Conservation (phyloP, 2,888 invertebrate species). For the Drosophila fulvimacula region DNA sequence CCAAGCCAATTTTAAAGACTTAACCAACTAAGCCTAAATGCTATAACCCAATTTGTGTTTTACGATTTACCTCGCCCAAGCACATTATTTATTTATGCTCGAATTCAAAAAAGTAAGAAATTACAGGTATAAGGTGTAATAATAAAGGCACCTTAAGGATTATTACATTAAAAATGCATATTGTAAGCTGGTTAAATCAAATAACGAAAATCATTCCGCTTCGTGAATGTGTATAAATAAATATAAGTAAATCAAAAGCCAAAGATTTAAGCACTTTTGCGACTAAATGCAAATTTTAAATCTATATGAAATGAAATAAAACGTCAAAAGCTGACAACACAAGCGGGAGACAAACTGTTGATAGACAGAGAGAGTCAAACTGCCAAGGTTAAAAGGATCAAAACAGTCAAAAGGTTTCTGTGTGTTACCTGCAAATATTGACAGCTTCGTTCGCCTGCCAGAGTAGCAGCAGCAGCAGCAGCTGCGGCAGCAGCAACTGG, state of each 20-base stretch:
- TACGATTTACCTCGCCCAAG: constrained; percentile 23
- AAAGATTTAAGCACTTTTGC: neutral
- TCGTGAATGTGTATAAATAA: too few species aligned
- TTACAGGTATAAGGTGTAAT: constrained; percentile 1
- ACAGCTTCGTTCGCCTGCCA: constrained; percentile 30
- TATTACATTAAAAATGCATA: constrained; percentile 25
- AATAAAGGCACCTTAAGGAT: neutral
- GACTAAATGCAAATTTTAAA: constrained; percentile 28
- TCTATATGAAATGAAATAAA: constrained; percentile 52
- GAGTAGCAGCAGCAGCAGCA: neutral
- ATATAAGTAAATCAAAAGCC: neutral
- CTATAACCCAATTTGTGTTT: constrained; percentile 35
- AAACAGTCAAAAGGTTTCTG: constrained; percentile 31
- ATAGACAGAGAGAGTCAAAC: constrained; percentile 4
- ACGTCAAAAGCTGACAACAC: constrained; percentile 19
- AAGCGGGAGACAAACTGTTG: neutral
- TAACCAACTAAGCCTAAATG: neutral
- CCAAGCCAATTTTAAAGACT: neutral
- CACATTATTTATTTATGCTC: constrained; percentile 35
- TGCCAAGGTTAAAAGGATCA: constrained; percentile 39
- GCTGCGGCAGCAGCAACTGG: neutral
- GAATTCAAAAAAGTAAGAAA: neutral
- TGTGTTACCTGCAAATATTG: constrained; percentile 61
- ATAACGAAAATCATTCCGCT: neutral
- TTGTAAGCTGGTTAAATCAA: neutral